phyloP scores from a whole-genome alignment of 2,888 invertebrate genomes.

The Brachyptera risi region DNA sequence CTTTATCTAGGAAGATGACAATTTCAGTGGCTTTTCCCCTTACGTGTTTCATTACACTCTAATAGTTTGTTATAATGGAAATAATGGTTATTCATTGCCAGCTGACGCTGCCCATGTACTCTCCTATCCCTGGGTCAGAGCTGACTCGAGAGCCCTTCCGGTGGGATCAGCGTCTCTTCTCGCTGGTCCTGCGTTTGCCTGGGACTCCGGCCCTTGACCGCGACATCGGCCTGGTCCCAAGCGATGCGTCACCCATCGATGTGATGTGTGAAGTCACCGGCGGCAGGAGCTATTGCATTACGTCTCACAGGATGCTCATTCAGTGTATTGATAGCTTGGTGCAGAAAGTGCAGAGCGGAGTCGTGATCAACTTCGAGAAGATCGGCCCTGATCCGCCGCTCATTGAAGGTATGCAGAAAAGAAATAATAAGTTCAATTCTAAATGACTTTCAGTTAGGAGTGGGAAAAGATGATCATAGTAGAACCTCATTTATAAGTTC shows the following conservation, averaged over 20 bases:
- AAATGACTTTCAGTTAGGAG: too few relatives aligned
- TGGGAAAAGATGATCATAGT: too few relatives aligned
- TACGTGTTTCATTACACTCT: too few relatives aligned
- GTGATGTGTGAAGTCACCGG: conserved; percentile 99
- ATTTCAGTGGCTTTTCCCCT: too few relatives aligned
- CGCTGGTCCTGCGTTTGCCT: conserved; percentile 85
- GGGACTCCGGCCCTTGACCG: conserved; percentile 86
- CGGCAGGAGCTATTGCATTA: conserved; percentile 93
- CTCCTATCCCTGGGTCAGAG: conserved; percentile 92
- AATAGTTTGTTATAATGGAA: background rate
- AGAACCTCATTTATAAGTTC: too few relatives aligned
- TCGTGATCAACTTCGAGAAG: conserved; percentile 96
- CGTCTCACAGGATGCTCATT: conserved; percentile 91
- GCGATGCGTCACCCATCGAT: conserved; percentile 92
- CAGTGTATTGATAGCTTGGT: conserved; percentile 96
- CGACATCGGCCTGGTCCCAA: conserved; percentile 84
- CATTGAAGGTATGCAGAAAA: conserved; percentile 26
- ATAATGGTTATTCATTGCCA: conserved; percentile 44
- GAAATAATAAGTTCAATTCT: too few relatives aligned
- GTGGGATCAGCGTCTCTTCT: conserved; percentile 98
- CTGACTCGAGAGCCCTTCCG: conserved; percentile 97
- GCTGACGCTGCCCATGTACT: conserved; percentile 89
- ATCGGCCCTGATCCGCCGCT: conserved; percentile 83
- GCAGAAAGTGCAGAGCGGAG: conserved; percentile 95
- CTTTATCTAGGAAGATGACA: too few relatives aligned